phyloP scores from a whole-genome alignment of 2,797 vertebrate species.

The Picus viridis region DNA sequence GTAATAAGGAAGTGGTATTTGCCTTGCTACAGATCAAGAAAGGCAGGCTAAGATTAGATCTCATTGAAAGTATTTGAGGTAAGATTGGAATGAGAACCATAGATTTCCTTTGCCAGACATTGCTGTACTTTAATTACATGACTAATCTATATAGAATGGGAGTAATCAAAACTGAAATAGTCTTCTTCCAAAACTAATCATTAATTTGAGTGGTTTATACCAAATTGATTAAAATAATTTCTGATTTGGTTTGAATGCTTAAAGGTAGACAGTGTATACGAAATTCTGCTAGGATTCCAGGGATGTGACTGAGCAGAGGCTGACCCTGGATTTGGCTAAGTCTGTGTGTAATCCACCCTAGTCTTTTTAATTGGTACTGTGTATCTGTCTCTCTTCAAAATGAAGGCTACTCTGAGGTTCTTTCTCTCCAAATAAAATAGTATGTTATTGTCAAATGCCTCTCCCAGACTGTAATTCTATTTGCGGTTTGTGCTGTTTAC shows the following conservation, averaged over 20 bases:
- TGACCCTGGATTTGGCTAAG: neutral
- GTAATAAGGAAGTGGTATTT: neutral
- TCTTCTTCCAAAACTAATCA: neutral
- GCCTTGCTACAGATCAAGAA: neutral
- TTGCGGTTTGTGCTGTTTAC: constrained; percentile 75
- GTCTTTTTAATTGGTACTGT: constrained; percentile 23
- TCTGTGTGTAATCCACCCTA: constrained; percentile 11
- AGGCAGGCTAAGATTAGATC: neutral
- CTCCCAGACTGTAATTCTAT: constrained; percentile 76
- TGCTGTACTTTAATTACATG: neutral
- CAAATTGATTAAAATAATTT: neutral
- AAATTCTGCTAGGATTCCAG: constrained; percentile 25
- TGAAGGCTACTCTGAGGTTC: constrained; percentile 41
- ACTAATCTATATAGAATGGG: neutral
- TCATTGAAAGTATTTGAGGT: neutral
- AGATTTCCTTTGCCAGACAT: neutral
- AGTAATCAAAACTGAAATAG: neutral
- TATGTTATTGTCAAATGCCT: constrained; percentile 73
- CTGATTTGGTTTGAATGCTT: neutral
- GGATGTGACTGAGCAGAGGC: neutral
- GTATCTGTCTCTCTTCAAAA: constrained; percentile 66
- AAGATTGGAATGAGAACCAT: neutral
- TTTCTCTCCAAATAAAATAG: constrained; percentile 70
- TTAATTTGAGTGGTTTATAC: neutral
- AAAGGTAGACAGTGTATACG: neutral